These are phyloP conservation scores for Drosophila ananassae DNA, from an alignment of 1,140 invertebrate species.

Conservation along the genomic window DNA sequence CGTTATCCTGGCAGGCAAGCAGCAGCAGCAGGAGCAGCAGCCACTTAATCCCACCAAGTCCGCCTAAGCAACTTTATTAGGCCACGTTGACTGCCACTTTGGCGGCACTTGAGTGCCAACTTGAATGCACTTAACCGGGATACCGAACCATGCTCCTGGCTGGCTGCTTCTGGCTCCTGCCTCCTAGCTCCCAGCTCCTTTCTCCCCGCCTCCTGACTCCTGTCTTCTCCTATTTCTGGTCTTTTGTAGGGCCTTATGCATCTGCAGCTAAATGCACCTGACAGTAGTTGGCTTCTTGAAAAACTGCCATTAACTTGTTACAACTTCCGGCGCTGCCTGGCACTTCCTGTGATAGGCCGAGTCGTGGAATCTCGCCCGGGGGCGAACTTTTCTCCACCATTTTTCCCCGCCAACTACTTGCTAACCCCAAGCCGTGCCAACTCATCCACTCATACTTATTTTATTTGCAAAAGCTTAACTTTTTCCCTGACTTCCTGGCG, in stretches of 20 bases:
- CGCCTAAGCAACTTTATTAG: slow-evolving; percentile 75
- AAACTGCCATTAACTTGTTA: slow-evolving; percentile 82
- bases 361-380: not conserved
- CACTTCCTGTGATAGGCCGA: slow-evolving; percentile 57
- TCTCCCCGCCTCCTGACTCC: slow-evolving; percentile 19
- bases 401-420: slow-evolving; percentile 14
- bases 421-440: not conserved
- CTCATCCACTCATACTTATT: slow-evolving; percentile 31
- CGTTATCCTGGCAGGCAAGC: slow-evolving; percentile 21
- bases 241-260: slow-evolving; percentile 5
- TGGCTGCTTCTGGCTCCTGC: slow-evolving; percentile 8
- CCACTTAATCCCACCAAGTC: slow-evolving; percentile 60
- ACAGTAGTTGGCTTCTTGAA: slow-evolving; percentile 71
- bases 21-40: slow-evolving; percentile 4
- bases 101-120: slow-evolving; percentile 74
- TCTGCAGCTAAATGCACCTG: slow-evolving; percentile 44
- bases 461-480: slow-evolving; percentile 69
- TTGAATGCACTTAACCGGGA: slow-evolving; percentile 66
- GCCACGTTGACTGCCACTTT: slow-evolving; percentile 78
- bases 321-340: slow-evolving; percentile 67
- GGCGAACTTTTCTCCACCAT: slow-evolving; percentile 27
- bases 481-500: slow-evolving; percentile 63
- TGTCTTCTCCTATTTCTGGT: slow-evolving; percentile 4
- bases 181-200: slow-evolving; percentile 26
- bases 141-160: slow-evolving; percentile 17